Evolutionary conservation across 2,888 invertebrate species (phyloP), one percentile per base, ranked within the genome.

Genomic region (Tinea semifulvella): DNA sequence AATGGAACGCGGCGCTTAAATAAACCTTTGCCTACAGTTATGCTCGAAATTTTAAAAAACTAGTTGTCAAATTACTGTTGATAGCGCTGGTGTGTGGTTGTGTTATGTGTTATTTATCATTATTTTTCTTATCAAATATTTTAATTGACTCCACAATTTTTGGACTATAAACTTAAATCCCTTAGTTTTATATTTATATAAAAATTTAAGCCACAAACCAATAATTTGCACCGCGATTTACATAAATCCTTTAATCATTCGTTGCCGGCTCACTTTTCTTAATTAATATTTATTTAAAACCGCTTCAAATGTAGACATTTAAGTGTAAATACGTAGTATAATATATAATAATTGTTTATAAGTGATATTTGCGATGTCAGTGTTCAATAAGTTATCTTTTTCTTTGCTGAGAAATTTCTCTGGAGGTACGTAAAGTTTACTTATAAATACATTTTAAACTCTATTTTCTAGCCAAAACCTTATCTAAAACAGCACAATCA

Each of bases 311-410:
- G 31, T 31, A 31, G 31, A 2, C 31, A 31, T 7, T 31, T 6
- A 31, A 31, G 13, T 31, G n/a, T n/a, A n/a, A n/a, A n/a, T 31
- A 31, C 2, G 7, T 14, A 31, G 13, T 11, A 13, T 4, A 2
- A 13, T 2, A 4, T 13, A 2, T 13, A 13, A n/a, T 4, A 27
- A 10, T 31, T 31, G 14, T 31, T 31, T 31, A 4, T 31, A 14
- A 14, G 13, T n/a, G 45, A 43, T 52, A 47, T 45, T 45, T 46
- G 48, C 11, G 42, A 79, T 77, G 76, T 77, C 77, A 49, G 67
- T 74, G 54, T 51, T 79, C 22, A 79, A 76, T 52, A 79, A 77
- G 48, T 77, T 79, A 48, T 68, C 69, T 18, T 76, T 76, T 48
- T 67, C 68, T 3, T 62, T 79, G 40, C 71, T 70, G 3, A 73